Evolutionary conservation across 2,888 invertebrate genomes (phyloP).

Genomic region (Schizaphis graminum): DNA sequence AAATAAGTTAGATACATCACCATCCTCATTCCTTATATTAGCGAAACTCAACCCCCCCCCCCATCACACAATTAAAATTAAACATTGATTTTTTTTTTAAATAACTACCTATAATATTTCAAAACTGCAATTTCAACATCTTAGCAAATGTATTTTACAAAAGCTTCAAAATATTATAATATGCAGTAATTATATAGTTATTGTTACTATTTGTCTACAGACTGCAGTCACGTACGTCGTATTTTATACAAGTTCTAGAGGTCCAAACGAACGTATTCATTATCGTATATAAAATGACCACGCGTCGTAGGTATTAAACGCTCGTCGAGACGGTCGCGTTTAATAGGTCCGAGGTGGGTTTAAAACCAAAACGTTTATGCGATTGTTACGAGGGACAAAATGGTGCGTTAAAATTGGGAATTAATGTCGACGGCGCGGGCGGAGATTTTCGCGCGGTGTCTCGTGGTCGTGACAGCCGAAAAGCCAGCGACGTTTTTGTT

Average conservation of each 20-base stretch:
- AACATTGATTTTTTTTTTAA: neutral
- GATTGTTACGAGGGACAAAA: constrained; percentile 51
- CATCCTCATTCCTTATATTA: neutral
- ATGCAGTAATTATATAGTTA: too few species aligned
- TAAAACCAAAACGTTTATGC: constrained; percentile 28
- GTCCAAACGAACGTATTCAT: neutral
- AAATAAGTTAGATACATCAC: neutral
- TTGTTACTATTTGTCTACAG: too few species aligned
- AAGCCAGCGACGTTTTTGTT: constrained; percentile 34
- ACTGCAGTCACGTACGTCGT: too few species aligned
- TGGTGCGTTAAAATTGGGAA: constrained; percentile 58
- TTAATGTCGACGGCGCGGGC: constrained; percentile 34
- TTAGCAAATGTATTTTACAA: neutral
- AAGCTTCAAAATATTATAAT: neutral
- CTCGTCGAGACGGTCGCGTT: neutral
- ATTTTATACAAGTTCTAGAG: neutral
- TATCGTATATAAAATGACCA: neutral
- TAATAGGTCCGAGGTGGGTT: constrained; percentile 9
- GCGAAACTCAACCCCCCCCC: neutral
- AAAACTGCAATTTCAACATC: neutral
- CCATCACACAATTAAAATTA: neutral
- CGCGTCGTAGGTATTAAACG: neutral
- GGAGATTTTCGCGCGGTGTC: constrained; percentile 26
- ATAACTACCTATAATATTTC: neutral
- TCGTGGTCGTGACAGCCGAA: constrained; percentile 54